Percentiles rank a stretch among this genome's conserved stretches.
Conservation (phyloP, 2,113 vertebrate genomes). For the Silurus glanis region DNA sequence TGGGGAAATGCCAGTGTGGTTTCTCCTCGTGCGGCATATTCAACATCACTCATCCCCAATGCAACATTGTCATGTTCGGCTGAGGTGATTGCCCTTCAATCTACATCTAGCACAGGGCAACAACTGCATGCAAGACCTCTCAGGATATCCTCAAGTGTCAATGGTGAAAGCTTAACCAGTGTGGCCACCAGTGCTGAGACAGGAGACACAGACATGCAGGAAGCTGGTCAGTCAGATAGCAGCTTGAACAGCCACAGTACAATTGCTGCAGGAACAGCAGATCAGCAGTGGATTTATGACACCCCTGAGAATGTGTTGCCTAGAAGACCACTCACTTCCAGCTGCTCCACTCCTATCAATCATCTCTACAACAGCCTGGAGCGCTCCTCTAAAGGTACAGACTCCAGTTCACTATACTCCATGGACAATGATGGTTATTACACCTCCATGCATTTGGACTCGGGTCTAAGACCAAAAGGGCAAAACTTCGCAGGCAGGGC, state of each 20-base stretch:
- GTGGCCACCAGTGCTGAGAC: constrained; percentile 38
- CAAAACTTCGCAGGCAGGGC: constrained; percentile 69
- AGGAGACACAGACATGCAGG: constrained; percentile 15
- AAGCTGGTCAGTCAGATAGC: constrained; percentile 76
- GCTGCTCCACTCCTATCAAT: constrained; percentile 80
- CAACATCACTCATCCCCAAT: constrained; percentile 87
- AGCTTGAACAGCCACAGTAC: constrained; percentile 68
- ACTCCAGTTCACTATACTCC: constrained; percentile 82
- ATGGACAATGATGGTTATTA: constrained; percentile 85
- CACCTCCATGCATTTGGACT: constrained; percentile 77
- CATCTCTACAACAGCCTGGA: constrained; percentile 86
- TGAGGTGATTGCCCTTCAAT: constrained; percentile 82
- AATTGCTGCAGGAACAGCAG: constrained; percentile 59
- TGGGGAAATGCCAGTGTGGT: constrained; percentile 77
- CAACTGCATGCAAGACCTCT: constrained; percentile 57
- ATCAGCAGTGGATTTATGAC: constrained; percentile 81
- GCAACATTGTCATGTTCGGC: constrained; percentile 83
- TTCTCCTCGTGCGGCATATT: constrained; percentile 85
- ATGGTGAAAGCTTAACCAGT: constrained; percentile 60
- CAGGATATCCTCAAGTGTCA: constrained; percentile 54
- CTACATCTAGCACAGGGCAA: constrained; percentile 67
- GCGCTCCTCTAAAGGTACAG: constrained; percentile 74
- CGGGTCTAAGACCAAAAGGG: constrained; percentile 71
- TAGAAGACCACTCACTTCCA: constrained; percentile 73
- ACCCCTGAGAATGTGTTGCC: constrained; percentile 72